Evolutionary conservation across 2,113 vertebrate genomes (phyloP).

Genomic region (Ranitomeya imitator): DNA sequence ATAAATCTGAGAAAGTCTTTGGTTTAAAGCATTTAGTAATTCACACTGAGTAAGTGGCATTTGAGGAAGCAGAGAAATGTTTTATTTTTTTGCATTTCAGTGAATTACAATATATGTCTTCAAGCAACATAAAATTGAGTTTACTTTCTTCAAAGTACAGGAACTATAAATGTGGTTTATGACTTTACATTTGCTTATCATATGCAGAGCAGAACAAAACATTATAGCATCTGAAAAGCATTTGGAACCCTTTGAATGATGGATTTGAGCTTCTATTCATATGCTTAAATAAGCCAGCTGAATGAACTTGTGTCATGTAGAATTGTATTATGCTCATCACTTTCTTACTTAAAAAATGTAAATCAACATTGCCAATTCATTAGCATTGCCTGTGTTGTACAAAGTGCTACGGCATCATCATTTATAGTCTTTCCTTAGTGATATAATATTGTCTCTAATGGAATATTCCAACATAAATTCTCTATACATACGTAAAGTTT

Average conservation of each 20-base stretch:
- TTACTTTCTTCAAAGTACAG: conserved; percentile 51
- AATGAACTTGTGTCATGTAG: not conserved
- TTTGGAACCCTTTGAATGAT: conserved; percentile 26
- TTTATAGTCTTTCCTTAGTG: not conserved
- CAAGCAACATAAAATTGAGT: conserved; percentile 35
- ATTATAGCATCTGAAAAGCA: conserved; percentile 42
- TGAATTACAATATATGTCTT: conserved; percentile 39
- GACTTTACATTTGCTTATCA: conserved; percentile 44
- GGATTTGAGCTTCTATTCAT: conserved; percentile 3
- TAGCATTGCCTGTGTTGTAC: not conserved
- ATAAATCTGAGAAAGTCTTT: not conserved
- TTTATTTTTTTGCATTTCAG: conserved; percentile 44
- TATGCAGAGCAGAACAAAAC: conserved; percentile 43
- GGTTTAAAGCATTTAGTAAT: conserved; percentile 30
- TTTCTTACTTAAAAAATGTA: not conserved
- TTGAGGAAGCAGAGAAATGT: conserved; percentile 26
- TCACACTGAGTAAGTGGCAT: conserved; percentile 21
- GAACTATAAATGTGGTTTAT: conserved; percentile 38
- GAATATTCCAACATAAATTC: not conserved
- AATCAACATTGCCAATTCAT: not conserved
- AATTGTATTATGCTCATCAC: not conserved
- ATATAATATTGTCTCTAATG: not conserved
- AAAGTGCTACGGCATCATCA: not conserved
- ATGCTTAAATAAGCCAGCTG: not conserved
- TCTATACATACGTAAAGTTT: not conserved